phyloP scores from a whole-genome alignment of 2,888 invertebrate species.

The Athripsodes cinereus region DNA sequence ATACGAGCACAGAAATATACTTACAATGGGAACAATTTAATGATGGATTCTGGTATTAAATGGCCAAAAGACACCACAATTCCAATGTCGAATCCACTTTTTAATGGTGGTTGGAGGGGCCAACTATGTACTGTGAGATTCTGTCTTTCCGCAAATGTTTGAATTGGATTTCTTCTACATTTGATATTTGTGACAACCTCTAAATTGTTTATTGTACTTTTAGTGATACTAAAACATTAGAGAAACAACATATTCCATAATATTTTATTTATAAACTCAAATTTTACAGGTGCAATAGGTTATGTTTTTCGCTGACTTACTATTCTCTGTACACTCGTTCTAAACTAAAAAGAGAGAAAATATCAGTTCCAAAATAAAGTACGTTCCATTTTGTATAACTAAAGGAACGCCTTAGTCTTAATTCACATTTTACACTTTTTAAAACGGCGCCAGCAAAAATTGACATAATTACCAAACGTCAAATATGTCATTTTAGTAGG shows the following conservation, averaged over 20 bases:
- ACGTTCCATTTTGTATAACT: slow-evolving; percentile 38
- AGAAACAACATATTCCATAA: too few relatives aligned
- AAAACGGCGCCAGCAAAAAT: not conserved
- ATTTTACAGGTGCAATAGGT: slow-evolving; percentile 6
- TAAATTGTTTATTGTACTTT: slow-evolving; percentile 46
- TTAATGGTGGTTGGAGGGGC: slow-evolving; percentile 48
- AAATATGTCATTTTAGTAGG: too few relatives aligned
- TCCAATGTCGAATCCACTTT: slow-evolving; percentile 70
- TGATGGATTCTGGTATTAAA: slow-evolving; percentile 70
- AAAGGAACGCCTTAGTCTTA: not conserved
- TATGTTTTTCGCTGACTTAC: slow-evolving; percentile 42
- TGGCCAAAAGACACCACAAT: slow-evolving; percentile 92
- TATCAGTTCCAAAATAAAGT: slow-evolving; percentile 84
- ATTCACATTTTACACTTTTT: not conserved
- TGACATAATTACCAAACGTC: not conserved
- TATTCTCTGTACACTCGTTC: slow-evolving; percentile 58
- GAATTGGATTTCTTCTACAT: slow-evolving; percentile 46
- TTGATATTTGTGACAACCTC: slow-evolving; percentile 62
- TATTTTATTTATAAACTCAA: not conserved
- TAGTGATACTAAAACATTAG: slow-evolving; percentile 43
- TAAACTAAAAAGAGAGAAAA: slow-evolving; percentile 72
- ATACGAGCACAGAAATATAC: slow-evolving; percentile 32
- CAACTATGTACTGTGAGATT: slow-evolving; percentile 59
- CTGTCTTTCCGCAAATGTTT: slow-evolving; percentile 59
- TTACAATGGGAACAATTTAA: slow-evolving; percentile 77